phyloP scores from a whole-genome alignment of 2,888 invertebrate genomes.

The Yponomeuta cagnagella region DNA sequence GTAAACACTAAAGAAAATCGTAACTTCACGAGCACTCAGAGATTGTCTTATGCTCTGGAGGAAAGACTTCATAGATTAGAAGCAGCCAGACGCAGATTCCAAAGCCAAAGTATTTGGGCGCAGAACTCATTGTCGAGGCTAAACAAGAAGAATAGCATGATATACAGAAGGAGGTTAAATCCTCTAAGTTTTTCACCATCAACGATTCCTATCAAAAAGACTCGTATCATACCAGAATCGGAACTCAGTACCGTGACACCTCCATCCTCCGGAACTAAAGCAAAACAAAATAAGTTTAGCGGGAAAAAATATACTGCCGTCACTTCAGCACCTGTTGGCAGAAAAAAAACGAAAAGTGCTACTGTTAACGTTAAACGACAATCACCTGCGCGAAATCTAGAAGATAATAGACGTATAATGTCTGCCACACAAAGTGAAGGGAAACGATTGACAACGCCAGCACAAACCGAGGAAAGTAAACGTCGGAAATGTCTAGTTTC shows the following conservation, averaged over 20 bases:
- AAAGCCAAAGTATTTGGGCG: neutral
- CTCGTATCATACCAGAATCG: neutral
- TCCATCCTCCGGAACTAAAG: neutral
- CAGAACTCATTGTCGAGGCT: neutral
- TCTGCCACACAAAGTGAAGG: neutral
- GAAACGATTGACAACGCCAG: neutral
- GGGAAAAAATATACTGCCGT: neutral
- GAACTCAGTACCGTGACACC: neutral
- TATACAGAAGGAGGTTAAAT: neutral
- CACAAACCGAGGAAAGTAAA: neutral
- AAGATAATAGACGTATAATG: neutral
- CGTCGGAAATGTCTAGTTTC: neutral
- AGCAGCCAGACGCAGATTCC: neutral
- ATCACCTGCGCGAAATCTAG: neutral
- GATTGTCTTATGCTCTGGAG: neutral
- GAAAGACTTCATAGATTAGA: neutral
- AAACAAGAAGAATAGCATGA: neutral
- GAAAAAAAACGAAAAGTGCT: neutral
- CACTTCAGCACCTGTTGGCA: neutral
- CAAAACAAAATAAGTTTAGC: neutral
- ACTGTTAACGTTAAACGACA: neutral
- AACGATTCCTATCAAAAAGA: neutral
- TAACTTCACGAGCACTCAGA: neutral
- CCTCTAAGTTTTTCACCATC: neutral
- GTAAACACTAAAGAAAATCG: neutral